Evolutionary conservation across 2,113 vertebrate genomes (phyloP).

Genomic region (Scortum barcoo): DNA sequence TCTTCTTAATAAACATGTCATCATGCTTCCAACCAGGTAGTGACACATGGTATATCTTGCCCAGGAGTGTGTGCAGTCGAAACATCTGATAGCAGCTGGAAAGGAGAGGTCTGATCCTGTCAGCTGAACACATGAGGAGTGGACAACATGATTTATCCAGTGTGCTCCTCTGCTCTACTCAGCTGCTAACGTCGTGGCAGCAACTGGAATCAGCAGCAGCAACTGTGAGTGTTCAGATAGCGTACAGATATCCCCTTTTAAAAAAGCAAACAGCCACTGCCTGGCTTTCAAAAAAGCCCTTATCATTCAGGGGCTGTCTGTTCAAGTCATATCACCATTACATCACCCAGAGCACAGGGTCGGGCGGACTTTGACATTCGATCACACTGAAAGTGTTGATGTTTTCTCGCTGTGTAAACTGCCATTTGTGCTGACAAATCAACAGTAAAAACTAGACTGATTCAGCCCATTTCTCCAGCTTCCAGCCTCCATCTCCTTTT

Average conservation of each 20-base stretch:
- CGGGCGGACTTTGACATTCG: conserved; percentile 61
- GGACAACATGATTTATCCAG: conserved; percentile 75
- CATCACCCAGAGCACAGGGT: conserved; percentile 56
- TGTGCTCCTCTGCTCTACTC: conserved; percentile 39
- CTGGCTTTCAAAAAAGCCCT: conserved; percentile 44
- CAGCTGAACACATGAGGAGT: conserved; percentile 64
- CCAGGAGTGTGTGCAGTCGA: conserved; percentile 45
- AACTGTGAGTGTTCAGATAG: conserved; percentile 45
- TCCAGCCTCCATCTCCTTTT: conserved; percentile 75
- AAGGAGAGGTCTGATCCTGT: conserved; percentile 73
- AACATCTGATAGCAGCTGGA: conserved; percentile 64
- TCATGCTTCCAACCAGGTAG: conserved; percentile 39
- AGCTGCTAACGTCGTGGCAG: conserved; percentile 49
- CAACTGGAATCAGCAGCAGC: conserved; percentile 52
- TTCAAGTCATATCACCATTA: conserved; percentile 55
- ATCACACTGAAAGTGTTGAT: conserved; percentile 61
- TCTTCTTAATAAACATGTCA: conserved; percentile 59
- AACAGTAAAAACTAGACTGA: conserved; percentile 67
- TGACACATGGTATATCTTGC: conserved; percentile 51
- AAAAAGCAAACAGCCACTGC: conserved; percentile 50
- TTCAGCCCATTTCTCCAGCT: conserved; percentile 69
- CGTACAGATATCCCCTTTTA: conserved; percentile 55
- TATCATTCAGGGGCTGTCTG: conserved; percentile 58
- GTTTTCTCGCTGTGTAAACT: conserved; percentile 62
- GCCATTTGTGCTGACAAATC: conserved; percentile 74